A percentile compares a stretch with the other conserved stretches of the same genome.
These are phyloP conservation scores for Oenanthe melanoleuca DNA, from an alignment of 2,113 vertebrate genomes.

Conservation along the genomic window DNA sequence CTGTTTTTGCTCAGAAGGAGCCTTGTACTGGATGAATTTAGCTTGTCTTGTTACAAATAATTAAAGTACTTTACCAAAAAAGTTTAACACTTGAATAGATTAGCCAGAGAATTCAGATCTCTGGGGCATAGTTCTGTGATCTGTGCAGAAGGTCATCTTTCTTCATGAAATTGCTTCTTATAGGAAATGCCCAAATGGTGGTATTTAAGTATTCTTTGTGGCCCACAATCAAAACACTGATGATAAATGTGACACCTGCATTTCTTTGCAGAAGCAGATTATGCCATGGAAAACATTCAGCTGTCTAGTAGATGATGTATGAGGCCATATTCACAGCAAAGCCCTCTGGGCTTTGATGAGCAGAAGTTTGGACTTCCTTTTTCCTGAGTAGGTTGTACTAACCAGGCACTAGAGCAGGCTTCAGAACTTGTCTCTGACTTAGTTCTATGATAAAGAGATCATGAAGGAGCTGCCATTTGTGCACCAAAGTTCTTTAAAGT, in stretches of 20 bases:
- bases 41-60: conserved; percentile 14
- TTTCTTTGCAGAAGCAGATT: conserved; percentile 62
- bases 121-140: neutral
- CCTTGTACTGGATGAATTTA: neutral
- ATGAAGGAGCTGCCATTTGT: neutral
- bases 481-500: neutral
- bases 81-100: conserved; percentile 6
- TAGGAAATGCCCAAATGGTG: conserved; percentile 41
- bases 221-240: conserved; percentile 56
- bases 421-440: neutral
- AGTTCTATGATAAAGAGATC: neutral
- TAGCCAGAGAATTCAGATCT: neutral
- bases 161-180: neutral
- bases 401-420: neutral
- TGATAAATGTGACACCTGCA: conserved; percentile 29
- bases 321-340: conserved; percentile 49
- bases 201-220: conserved; percentile 54
- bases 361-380: neutral
- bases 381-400: neutral
- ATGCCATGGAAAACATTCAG: conserved; percentile 19
- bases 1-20: conserved; percentile 39
- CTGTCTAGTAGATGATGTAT: conserved; percentile 39
- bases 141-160: neutral
- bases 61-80: conserved; percentile 8
- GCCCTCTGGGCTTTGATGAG: conserved; percentile 28